Evolutionary conservation across 2,113 vertebrate genomes (phyloP), one percentile per base, ranked within the genome.

Genomic region (Platycercus adscitus): DNA sequence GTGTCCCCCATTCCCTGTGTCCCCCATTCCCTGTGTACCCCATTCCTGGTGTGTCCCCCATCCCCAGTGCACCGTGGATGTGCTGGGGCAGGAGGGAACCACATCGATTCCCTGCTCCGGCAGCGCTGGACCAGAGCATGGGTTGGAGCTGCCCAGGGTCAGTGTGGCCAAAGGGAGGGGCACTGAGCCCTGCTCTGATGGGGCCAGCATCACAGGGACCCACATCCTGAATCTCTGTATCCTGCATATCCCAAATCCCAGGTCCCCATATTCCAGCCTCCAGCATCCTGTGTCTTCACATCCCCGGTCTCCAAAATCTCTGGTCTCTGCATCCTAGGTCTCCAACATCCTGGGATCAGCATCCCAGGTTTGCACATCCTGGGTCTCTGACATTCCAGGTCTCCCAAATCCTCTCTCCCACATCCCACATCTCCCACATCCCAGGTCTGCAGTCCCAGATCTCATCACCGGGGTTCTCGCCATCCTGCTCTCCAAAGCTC

Each of bases 21-120:
- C 24, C 5, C 71, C 55, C 7, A 3, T 33, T 33, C 19, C 4
- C 10, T 2, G 47, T 33, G 35, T 6, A 15, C 5, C 70, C 55
- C 6, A 4, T 33, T 35, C 23, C 37, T 9, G 37, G 37, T 29
- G n/a, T 7, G 6, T 37, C 2, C 28, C 50, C 21, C 0, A 0
- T 23, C 35, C 56, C 9, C 6, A 2, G 20, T n/a, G 33, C 66
- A 8, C 53, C 4, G 0, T 0, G 6, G 73, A 20, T 14, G 29
- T 9, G 53, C 87, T 4, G 9, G 10, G 50, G n/a, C 2, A 0
- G 70, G 17, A 5, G 73, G 70, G 47, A 72, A 17, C 43, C 8
- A 1, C 28, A 8, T 33, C 0, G 0, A 24, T 9, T 50, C 47
- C 53, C 37, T 13, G 18, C 26, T 29, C 28, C 0, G 1, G 44